phyloP scores from a whole-genome alignment of 1,140 invertebrate species.

The Drosophila tani region DNA sequence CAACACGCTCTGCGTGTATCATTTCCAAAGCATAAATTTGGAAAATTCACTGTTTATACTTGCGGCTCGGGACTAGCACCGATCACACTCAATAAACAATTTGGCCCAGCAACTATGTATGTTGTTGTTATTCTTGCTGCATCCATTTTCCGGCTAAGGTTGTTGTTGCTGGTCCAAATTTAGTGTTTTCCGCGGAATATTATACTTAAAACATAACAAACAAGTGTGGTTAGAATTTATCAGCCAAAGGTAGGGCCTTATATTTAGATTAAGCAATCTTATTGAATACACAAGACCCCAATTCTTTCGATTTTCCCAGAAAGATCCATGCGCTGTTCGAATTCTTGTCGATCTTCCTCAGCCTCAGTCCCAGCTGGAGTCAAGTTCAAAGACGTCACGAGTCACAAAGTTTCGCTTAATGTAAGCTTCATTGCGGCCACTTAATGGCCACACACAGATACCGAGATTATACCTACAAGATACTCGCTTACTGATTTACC shows the following conservation, averaged over 20 bases:
- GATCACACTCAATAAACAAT: conserved; percentile 77
- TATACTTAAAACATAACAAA: conserved; percentile 72
- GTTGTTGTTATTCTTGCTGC: conserved; percentile 30
- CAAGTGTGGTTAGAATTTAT: conserved; percentile 33
- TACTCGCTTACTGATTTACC: conserved; percentile 43
- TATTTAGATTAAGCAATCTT: conserved; percentile 49
- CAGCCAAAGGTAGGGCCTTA: conserved; percentile 38
- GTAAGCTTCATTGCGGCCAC: conserved; percentile 48
- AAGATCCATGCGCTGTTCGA: conserved; percentile 4
- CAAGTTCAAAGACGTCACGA: conserved; percentile 77
- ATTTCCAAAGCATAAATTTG: conserved; percentile 64
- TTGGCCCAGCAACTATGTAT: conserved; percentile 53
- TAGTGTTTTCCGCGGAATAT: conserved; percentile 69
- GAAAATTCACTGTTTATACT: conserved; percentile 70
- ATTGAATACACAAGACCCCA: conserved; percentile 33
- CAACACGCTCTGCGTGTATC: conserved; percentile 47
- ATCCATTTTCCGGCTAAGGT: conserved; percentile 34
- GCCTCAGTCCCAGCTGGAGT: conserved; percentile 31
- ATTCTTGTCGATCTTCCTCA: background rate
- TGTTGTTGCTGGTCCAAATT: conserved; percentile 45
- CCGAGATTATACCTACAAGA: conserved; percentile 11
- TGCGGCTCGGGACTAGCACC: conserved; percentile 24
- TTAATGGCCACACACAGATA: conserved; percentile 55
- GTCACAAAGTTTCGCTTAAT: conserved; percentile 65
- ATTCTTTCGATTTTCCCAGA: conserved; percentile 9